These are phyloP conservation scores for Caenorhabditis sp. DNA, from an alignment of 2,888 invertebrate species.

Conservation along the genomic window DNA sequence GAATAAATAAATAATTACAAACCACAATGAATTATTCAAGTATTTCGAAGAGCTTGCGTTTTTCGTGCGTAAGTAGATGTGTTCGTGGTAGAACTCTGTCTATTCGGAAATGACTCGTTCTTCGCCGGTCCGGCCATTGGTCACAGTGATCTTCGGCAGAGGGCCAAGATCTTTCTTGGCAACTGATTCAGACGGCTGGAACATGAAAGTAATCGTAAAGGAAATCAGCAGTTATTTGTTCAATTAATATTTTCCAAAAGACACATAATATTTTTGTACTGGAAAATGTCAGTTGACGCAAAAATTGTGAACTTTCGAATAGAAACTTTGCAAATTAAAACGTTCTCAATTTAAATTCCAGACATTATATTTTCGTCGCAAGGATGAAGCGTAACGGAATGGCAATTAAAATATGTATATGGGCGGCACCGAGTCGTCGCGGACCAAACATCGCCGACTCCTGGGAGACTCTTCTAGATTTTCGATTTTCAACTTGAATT, in stretches of 20 bases:
- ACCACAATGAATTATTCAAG: too few relatives aligned
- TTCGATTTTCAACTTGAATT: neutral
- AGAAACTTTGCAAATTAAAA: neutral
- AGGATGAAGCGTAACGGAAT: neutral
- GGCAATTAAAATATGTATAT: slow-evolving; percentile 6
- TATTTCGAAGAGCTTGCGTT: neutral
- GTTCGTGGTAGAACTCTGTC: slow-evolving; percentile 4
- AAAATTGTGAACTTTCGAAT: neutral
- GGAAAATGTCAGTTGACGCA: too few relatives aligned
- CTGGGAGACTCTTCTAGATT: neutral
- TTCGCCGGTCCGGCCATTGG: slow-evolving; percentile 62
- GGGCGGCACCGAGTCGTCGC: neutral
- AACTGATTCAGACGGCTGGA: slow-evolving; percentile 26
- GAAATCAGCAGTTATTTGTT: too few relatives aligned
- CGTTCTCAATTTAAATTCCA: neutral
- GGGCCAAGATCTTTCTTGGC: slow-evolving; percentile 58
- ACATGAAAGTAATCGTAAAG: too few relatives aligned
- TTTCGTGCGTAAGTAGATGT: slow-evolving; percentile 3
- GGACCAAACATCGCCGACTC: neutral
- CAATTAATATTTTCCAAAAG: too few relatives aligned
- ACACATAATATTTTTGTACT: too few relatives aligned
- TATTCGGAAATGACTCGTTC: slow-evolving; percentile 65
- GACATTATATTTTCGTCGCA: neutral
- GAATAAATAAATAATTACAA: slow-evolving; percentile 17
- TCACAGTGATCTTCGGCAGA: slow-evolving; percentile 63